Percentiles rank a stretch among this genome's conserved stretches.
phyloP scores from a whole-genome alignment of 2,888 invertebrate species.

The Agapostemon virescens region DNA sequence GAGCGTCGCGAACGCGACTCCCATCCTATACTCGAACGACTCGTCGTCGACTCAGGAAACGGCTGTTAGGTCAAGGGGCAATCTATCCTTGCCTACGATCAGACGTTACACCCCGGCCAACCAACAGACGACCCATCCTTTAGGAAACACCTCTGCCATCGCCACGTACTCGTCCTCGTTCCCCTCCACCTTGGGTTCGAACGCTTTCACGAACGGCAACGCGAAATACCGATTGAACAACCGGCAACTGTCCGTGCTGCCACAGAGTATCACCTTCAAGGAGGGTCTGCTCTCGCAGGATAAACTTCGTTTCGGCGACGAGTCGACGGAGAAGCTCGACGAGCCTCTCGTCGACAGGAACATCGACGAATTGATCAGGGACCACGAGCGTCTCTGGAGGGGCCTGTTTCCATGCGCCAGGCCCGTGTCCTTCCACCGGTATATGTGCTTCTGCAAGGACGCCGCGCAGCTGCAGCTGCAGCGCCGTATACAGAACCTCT shows the following conservation, averaged over 20 bases:
- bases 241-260: not conserved
- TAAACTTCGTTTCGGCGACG: not conserved
- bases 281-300: not conserved
- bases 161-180: conserved; percentile 4
- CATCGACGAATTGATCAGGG: conserved; percentile 20
- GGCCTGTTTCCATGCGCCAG: conserved; percentile 72
- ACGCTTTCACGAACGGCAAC: conserved; percentile 11
- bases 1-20: conserved; percentile 6
- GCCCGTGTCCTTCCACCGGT: conserved; percentile 76
- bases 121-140: conserved; percentile 31
- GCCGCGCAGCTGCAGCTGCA: conserved; percentile 29
- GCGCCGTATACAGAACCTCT: not conserved
- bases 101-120: conserved; percentile 42
- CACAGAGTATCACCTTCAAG: not conserved
- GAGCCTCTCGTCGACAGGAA: conserved; percentile 1
- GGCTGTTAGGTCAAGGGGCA: conserved; percentile 24
- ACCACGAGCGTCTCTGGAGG: conserved; percentile 47
- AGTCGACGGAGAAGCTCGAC: not conserved
- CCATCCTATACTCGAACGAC: conserved; percentile 33
- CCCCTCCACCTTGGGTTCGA: not conserved
- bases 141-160: not conserved
- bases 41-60: conserved; percentile 23
- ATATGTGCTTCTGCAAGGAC: conserved; percentile 76
- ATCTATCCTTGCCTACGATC: conserved; percentile 16
- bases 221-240: conserved; percentile 1